These are phyloP conservation scores for Equus przewalskii DNA, from an alignment of 2,113 vertebrate genomes.

Conservation along the genomic window DNA sequence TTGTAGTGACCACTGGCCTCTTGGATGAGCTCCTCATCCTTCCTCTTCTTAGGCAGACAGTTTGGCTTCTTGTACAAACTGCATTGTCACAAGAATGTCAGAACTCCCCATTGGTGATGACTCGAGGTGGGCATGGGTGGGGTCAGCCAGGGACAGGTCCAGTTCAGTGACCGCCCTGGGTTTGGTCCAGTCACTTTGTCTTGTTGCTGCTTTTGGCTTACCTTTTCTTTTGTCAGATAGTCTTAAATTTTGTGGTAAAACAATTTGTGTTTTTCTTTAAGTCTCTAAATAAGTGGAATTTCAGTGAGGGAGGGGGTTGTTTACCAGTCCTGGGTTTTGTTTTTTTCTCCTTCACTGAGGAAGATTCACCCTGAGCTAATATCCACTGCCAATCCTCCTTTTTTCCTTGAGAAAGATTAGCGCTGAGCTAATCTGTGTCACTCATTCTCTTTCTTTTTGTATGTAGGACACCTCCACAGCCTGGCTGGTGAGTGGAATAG, in stretches of 20 bases:
- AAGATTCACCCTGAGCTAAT: no score
- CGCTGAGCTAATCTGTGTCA: no score
- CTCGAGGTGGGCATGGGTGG: not conserved
- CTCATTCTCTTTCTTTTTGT: no score
- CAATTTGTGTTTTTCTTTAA: not conserved
- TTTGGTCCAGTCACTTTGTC: not conserved
- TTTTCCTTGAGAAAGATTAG: no score
- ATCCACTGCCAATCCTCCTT: no score
- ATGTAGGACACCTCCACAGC: no score
- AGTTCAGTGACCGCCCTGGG: not conserved
- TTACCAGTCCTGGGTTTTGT: no score
- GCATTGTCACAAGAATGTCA: accelerated
- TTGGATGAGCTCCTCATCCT: not conserved
- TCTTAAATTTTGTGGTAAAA: not conserved
- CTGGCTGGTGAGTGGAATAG: no score
- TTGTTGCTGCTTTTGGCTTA: not conserved
- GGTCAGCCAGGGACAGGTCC: not conserved
- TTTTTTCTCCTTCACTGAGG: no score
- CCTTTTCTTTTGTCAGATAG: not conserved
- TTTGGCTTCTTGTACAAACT: not conserved
- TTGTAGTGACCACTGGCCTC: not conserved
- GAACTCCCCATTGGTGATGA: not conserved
- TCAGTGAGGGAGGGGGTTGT: not conserved
- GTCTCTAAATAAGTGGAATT: not conserved
- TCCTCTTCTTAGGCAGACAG: not conserved